Conservation (phyloP, 2,113 vertebrate genomes). For the Plotosus lineatus region DNA sequence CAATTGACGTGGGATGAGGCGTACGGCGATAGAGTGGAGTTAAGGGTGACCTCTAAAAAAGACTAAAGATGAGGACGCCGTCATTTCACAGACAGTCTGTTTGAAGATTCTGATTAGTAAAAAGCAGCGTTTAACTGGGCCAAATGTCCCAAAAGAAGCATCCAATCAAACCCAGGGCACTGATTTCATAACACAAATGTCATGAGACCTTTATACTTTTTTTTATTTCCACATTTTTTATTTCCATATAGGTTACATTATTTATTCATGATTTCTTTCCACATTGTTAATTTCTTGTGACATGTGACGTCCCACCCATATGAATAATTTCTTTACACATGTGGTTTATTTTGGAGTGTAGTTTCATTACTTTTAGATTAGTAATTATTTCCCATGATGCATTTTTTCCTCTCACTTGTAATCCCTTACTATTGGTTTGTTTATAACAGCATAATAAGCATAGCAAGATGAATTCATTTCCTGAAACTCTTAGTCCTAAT, state of each 20-base stretch:
- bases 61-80: not conserved
- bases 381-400: not conserved
- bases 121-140: not conserved
- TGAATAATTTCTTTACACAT: not conserved
- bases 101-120: constrained; percentile 4
- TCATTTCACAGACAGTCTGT: not conserved
- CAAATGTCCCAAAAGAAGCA: not conserved
- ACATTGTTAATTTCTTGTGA: not conserved
- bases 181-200: not conserved
- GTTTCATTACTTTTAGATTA: not conserved
- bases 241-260: too few relatives aligned
- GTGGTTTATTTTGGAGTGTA: not conserved
- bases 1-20: constrained; percentile 5
- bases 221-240: not conserved
- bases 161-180: not conserved
- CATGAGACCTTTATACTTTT: not conserved
- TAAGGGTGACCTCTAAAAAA: not conserved
- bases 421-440: not conserved
- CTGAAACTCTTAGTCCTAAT: too few relatives aligned
- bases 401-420: not conserved
- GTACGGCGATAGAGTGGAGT: not conserved
- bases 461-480: not conserved
- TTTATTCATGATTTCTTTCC: not conserved
- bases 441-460: too few relatives aligned
- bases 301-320: not conserved